Conservation (phyloP, 2,888 invertebrate genomes). For the Scaptomyza flava region DNA sequence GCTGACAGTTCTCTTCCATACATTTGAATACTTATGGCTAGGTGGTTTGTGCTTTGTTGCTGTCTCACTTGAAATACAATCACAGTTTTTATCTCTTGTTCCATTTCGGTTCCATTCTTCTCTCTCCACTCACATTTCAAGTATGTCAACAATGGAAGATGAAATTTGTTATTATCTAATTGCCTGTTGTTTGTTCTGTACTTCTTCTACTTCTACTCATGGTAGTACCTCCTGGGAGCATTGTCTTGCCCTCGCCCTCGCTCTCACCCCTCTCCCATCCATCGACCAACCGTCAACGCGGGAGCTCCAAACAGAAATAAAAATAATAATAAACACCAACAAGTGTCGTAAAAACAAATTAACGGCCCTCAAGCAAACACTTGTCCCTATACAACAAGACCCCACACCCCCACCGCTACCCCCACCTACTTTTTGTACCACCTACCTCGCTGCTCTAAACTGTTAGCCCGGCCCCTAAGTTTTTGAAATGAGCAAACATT, state of each 20-base stretch:
- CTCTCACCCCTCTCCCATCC: background rate
- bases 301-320: slow-evolving; percentile 68
- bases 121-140: slow-evolving; percentile 28
- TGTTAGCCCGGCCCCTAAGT: slow-evolving; percentile 45
- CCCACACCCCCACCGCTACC: background rate
- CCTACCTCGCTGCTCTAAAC: slow-evolving; percentile 1
- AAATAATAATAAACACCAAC: slow-evolving; percentile 63
- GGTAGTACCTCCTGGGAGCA: slow-evolving; percentile 46
- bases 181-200: slow-evolving; percentile 41
- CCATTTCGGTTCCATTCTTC: slow-evolving; percentile 3
- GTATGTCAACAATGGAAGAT: slow-evolving; percentile 51
- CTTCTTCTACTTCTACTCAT: slow-evolving; percentile 13
- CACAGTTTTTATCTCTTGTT: slow-evolving; percentile 38
- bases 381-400: slow-evolving; percentile 43
- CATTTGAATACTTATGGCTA: background rate
- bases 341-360: slow-evolving; percentile 72
- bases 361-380: slow-evolving; percentile 70
- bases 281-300: slow-evolving; percentile 58
- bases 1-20: background rate
- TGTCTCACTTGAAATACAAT: slow-evolving; percentile 21
- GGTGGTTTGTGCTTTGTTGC: background rate
- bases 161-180: slow-evolving; percentile 65
- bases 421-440: too few relatives aligned
- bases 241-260: background rate
- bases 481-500: slow-evolving; percentile 68